Evolutionary conservation across 2,113 vertebrate genomes (phyloP).

Genomic region (Danio rerio): DNA sequence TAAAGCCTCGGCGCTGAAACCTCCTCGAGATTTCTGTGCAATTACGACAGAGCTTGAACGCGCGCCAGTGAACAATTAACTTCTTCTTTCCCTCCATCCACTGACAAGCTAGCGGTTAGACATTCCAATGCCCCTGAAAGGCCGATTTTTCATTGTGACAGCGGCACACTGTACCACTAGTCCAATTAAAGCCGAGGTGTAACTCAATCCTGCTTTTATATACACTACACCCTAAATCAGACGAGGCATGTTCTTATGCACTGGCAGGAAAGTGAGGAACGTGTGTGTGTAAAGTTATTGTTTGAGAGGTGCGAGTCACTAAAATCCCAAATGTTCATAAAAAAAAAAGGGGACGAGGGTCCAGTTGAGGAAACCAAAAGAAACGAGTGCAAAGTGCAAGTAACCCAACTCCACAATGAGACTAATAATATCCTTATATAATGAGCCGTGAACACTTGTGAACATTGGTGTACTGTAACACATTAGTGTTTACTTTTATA

Average conservation of each 20-base stretch:
- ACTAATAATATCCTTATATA: constrained; percentile 73
- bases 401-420: constrained; percentile 58
- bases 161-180: constrained; percentile 72
- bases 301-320: constrained; percentile 49
- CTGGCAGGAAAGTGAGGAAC: constrained; percentile 17
- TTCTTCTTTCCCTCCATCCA: constrained; percentile 67
- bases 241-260: constrained; percentile 50
- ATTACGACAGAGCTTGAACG: constrained; percentile 71
- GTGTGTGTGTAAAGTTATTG: constrained; percentile 53
- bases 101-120: constrained; percentile 65
- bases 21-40: constrained; percentile 65
- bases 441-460: constrained; percentile 72
- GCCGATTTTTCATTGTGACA: constrained; percentile 78
- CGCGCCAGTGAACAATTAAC: constrained; percentile 74
- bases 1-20: constrained; percentile 61
- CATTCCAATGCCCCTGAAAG: constrained; percentile 73
- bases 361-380: constrained; percentile 51
- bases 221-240: constrained; percentile 68
- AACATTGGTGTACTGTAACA: constrained; percentile 23
- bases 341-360: neutral
- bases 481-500: too few species aligned
- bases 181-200: constrained; percentile 78
- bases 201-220: constrained; percentile 79
- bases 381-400: constrained; percentile 60
- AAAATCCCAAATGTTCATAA: constrained; percentile 57